These are phyloP conservation scores for Halichoeres trimaculatus DNA, from an alignment of 2,113 vertebrate species.

Conservation along the genomic window DNA sequence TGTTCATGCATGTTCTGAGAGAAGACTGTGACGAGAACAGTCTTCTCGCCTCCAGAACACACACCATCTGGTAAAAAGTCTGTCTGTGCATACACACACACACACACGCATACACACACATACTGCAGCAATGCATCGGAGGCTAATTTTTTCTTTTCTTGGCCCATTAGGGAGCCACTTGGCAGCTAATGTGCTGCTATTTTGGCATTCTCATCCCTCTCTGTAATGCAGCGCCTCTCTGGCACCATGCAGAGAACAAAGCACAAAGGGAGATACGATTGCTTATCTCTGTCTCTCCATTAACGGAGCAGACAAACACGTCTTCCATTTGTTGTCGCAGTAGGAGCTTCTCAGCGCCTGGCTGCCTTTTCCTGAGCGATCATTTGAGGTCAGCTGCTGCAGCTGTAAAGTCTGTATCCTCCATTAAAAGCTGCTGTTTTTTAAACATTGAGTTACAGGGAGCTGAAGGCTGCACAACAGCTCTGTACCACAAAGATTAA, in stretches of 20 bases:
- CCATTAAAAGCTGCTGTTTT: no score
- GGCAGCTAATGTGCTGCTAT: slow-evolving; percentile 20
- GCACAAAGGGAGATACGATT: slow-evolving; percentile 13
- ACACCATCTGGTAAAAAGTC: neutral
- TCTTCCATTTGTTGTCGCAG: neutral
- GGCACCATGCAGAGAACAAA: slow-evolving; percentile 18
- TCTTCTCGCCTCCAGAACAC: neutral
- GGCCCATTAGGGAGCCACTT: slow-evolving; percentile 39
- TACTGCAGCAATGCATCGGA: slow-evolving; percentile 2
- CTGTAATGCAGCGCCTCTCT: slow-evolving; percentile 17
- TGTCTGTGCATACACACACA: neutral
- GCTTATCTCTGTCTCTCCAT: slow-evolving; percentile 1
- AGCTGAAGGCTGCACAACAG: neutral
- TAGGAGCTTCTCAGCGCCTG: neutral
- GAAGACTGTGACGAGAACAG: neutral
- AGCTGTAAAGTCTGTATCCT: neutral
- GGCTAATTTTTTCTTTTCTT: slow-evolving; percentile 7
- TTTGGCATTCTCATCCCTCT: slow-evolving; percentile 10
- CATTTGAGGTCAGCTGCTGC: slow-evolving; percentile 5
- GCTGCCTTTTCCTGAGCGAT: neutral
- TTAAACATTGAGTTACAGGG: neutral
- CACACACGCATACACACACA: slow-evolving; percentile 2
- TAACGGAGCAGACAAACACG: neutral
- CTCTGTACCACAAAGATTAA: neutral
- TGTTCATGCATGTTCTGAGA: neutral